These are phyloP conservation scores for Presbytis comata DNA, from an alignment of 2,797 vertebrate genomes.

Conservation along the genomic window DNA sequence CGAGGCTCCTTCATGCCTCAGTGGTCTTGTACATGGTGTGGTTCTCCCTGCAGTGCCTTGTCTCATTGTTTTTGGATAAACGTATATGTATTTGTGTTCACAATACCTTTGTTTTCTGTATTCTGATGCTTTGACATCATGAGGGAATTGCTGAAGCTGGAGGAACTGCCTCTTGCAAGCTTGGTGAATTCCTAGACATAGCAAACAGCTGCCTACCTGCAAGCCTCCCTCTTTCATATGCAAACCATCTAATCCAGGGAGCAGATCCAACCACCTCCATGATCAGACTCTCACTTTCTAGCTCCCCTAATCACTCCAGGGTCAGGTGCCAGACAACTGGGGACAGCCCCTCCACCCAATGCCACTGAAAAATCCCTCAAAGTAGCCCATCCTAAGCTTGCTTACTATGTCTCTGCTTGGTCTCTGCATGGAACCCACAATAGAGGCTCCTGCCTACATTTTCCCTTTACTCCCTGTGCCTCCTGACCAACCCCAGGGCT, in stretches of 20 bases:
- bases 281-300: not conserved
- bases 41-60: rapidly evolving
- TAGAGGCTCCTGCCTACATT: not conserved
- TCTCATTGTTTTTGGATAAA: not conserved
- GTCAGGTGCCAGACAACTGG: not conserved
- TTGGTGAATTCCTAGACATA: not conserved
- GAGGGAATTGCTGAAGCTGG: not conserved
- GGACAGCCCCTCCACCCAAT: not conserved
- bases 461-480: not conserved
- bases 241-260: not conserved
- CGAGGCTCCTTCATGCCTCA: not conserved
- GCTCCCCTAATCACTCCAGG: not conserved
- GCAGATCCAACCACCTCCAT: not conserved
- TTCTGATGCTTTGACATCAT: not conserved
- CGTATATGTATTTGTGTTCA: not conserved
- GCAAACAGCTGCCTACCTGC: not conserved
- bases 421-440: not conserved
- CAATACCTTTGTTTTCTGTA: not conserved
- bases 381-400: not conserved
- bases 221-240: too few relatives aligned
- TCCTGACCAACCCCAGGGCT: not conserved
- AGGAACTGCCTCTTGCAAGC: not conserved
- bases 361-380: not conserved
- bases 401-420: not conserved
- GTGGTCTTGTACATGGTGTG: rapidly evolving